Base-by-base conservation (phyloP, 2,888 invertebrate genomes). In the Eutolmus rufibarbis region DNA sequence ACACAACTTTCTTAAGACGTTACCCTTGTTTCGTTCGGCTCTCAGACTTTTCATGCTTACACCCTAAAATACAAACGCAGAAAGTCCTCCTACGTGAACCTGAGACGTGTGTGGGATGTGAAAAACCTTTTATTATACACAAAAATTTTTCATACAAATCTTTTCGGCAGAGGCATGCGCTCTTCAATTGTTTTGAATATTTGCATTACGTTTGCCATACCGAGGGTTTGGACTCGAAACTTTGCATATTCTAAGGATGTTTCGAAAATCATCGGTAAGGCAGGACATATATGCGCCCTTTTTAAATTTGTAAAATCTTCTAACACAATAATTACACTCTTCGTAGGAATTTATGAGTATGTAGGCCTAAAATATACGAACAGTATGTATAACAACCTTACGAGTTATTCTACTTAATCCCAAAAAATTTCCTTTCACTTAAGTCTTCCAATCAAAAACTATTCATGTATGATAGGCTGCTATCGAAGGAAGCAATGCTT, bases 121-220 rank as follows among this genome's bases (percentile, higher is more conserved):
- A 76, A 88, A 86, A 88, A 74, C 86, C 84, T 74, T 88, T 86
- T 84, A 87, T 77, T 74, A 76, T 78, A 86, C 82, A 82, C 86
- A 86, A 78, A 85, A 84, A 82, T 66, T 84, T 82, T 43, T 66
- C 66, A 87, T 46, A 79, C 78, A 79, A 79, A 46, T 79, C 79
- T 51, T 76, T 87, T 85, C 34, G 57, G 37, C 23, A 0, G 34
- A 79, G 86, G 74, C 84, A 77, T 87, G 88, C 88, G 88, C 87
- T 12, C 23, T 85, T 78, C 23, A 57, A 87, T 87, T 88, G 88
- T 88, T 88, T 88, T 88, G 88, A 88, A 88, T 87, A 88, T 88
- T 88, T 88, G 88, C 87, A 88, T 87, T 88, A 85, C 86, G 88
- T 57, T 78, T 87, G 74, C 74, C 28, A 46, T 86, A 76, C 46